Percentiles rank a stretch among this genome's conserved stretches.
Evolutionary conservation across 1,140 invertebrate genomes (phyloP).

Genomic region (Glossosoma conforme): DNA sequence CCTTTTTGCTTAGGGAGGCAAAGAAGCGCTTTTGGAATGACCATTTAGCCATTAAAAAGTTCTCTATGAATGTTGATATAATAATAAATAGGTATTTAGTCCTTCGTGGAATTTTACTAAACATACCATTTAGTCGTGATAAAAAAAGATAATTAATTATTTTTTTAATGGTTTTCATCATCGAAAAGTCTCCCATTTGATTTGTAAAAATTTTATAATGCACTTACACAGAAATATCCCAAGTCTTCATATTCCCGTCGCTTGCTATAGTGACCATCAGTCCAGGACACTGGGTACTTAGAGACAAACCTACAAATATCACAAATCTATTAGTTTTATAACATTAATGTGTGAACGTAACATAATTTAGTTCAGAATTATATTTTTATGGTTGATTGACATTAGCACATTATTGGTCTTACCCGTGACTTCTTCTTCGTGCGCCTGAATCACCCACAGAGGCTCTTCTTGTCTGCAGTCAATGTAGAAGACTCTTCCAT

Average conservation of each 20-base stretch:
- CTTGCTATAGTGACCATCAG: slow-evolving; percentile 64
- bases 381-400: background rate
- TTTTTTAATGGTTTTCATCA: too few relatives aligned
- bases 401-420: slow-evolving; percentile 17
- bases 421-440: slow-evolving; percentile 78
- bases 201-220: slow-evolving; percentile 14
- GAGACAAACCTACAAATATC: slow-evolving; percentile 54
- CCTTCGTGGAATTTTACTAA: too few relatives aligned
- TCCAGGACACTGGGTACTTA: slow-evolving; percentile 64
- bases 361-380: background rate
- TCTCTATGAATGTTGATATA: too few relatives aligned
- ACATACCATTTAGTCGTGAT: too few relatives aligned
- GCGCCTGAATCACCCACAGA: slow-evolving; percentile 73
- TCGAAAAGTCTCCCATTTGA: too few relatives aligned
- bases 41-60: too few relatives aligned
- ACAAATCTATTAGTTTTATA: slow-evolving; percentile 4
- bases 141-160: too few relatives aligned
- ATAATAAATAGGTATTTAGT: too few relatives aligned
- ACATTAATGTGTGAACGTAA: too few relatives aligned
- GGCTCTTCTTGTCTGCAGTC: slow-evolving; percentile 69
- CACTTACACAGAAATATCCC: slow-evolving; percentile 59
- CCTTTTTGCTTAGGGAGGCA: too few relatives aligned
- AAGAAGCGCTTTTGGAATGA: too few relatives aligned
- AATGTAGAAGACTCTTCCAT: slow-evolving; percentile 72
- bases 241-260: slow-evolving; percentile 73